phyloP scores from a whole-genome alignment of 2,888 invertebrate species.

The Monopis laevigella region DNA sequence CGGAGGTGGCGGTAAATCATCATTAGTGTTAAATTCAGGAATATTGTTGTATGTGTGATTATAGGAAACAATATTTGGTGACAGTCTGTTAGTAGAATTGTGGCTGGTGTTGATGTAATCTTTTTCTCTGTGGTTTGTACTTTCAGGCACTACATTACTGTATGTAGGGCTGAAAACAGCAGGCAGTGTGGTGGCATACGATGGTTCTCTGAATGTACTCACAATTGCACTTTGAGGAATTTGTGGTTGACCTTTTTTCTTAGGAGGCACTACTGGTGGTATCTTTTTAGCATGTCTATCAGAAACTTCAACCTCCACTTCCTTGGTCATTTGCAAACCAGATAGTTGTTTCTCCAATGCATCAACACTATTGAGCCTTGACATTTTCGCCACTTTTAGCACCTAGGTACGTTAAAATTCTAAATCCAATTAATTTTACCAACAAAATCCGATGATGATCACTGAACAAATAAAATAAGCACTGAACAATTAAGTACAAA shows the following conservation, averaged over 20 bases:
- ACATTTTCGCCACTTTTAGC: too few relatives aligned
- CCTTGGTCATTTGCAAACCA: conserved; percentile 70
- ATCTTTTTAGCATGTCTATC: conserved; percentile 63
- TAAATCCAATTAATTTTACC: too few relatives aligned
- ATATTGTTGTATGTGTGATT: conserved; percentile 71
- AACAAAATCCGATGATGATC: too few relatives aligned
- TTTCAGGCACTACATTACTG: conserved; percentile 28
- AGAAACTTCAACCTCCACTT: conserved; percentile 30
- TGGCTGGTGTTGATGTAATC: conserved; percentile 39
- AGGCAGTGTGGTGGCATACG: conserved; percentile 71
- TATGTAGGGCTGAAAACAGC: conserved; percentile 38
- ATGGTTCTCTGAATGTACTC: conserved; percentile 75
- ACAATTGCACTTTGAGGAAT: conserved; percentile 81
- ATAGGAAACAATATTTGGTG: conserved; percentile 16
- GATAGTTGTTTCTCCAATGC: conserved; percentile 77
- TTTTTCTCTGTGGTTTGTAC: conserved; percentile 23
- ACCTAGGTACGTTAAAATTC: too few relatives aligned
- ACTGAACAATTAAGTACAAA: too few relatives aligned
- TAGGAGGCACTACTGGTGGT: conserved; percentile 83
- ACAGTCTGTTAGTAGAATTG: neutral
- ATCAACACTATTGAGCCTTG: conserved; percentile 63
- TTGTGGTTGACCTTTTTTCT: conserved; percentile 74
- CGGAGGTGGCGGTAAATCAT: conserved; percentile 71
- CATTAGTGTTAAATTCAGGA: conserved; percentile 32
- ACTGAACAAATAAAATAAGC: too few relatives aligned